Evolutionary conservation across 2,888 invertebrate species (phyloP), one percentile per base, ranked within the genome.

Genomic region (Idaea biselata): DNA sequence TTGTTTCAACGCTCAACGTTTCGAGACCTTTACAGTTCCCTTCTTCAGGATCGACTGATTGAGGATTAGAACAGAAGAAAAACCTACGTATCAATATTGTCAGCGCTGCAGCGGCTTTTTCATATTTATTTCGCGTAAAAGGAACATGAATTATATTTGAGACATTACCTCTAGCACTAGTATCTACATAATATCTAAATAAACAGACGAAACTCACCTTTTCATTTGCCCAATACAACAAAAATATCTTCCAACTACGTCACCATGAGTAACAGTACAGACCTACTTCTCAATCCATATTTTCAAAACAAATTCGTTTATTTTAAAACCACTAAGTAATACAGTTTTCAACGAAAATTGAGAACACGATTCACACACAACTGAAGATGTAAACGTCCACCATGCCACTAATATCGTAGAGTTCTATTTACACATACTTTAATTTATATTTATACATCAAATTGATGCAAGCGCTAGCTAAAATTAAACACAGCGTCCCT

Each of bases 341-440:
- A 32, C 6, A 32, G 7, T 32, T 44, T 44, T 14, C 6, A 44
- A 44, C 44, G 44, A 44, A 3, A 44, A 44, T 14, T 44, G 44
- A 44, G 11, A 44, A 8, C 14, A 44, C 44, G 1, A 44, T 44
- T 44, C 44, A 44, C 44, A 44, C 44, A 44, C 44, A 11, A 11
- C 14, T 14, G 44, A 44, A 44, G 44, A 8, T 8, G 44, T 11
- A 44, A 14, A 14, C 44, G 44, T 44, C 14, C 11, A 14, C 44
- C 44, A 44, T 11, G 44, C 44, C 64, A 63, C 58, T 70, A 61
- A 60, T 55, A n/a, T 62, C 70, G 70, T 68, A 75, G 68, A 70
- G 71, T 65, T 81, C 78, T 84, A 83, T 82, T 82, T 82, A 79
- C 79, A 81, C 72, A 75, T 76, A 74, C 74, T 81, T 73, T 82